Conservation (phyloP, 1,140 invertebrate species). For the Heliconius himera region DNA sequence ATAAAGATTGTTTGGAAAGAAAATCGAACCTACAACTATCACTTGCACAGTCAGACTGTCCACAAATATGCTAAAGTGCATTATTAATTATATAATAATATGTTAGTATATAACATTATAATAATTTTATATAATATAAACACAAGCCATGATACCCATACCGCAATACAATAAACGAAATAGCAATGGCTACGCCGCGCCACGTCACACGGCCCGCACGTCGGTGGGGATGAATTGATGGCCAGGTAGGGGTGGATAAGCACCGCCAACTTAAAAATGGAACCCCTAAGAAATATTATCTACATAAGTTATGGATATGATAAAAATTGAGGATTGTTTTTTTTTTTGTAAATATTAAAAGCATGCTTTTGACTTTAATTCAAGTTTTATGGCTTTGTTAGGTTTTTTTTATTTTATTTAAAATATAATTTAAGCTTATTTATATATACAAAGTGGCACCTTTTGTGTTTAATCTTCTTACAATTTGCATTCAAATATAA, state of each 20-base stretch:
- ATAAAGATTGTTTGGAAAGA: too few species aligned
- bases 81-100: too few species aligned
- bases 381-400: background rate
- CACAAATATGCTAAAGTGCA: too few species aligned
- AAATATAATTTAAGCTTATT: background rate
- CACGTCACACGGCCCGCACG: constrained; percentile 50
- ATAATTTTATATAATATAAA: background rate
- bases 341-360: background rate
- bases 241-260: constrained; percentile 63
- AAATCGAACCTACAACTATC: too few species aligned
- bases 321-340: background rate
- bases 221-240: constrained; percentile 71
- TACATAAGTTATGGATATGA: constrained; percentile 2
- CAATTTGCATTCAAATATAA: constrained; percentile 68
- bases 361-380: background rate
- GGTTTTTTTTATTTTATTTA: background rate
- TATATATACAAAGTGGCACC: background rate
- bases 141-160: background rate
- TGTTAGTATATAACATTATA: too few species aligned
- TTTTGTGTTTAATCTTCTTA: constrained; percentile 42
- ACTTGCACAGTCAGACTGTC: too few species aligned
- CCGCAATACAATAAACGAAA: constrained; percentile 48
- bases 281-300: constrained; percentile 33
- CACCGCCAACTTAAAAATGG: constrained; percentile 60
- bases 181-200: constrained; percentile 54